A percentile compares a stretch with the other conserved stretches of the same genome.
phyloP scores from a whole-genome alignment of 2,888 invertebrate species.

The Osmoderma eremita region DNA sequence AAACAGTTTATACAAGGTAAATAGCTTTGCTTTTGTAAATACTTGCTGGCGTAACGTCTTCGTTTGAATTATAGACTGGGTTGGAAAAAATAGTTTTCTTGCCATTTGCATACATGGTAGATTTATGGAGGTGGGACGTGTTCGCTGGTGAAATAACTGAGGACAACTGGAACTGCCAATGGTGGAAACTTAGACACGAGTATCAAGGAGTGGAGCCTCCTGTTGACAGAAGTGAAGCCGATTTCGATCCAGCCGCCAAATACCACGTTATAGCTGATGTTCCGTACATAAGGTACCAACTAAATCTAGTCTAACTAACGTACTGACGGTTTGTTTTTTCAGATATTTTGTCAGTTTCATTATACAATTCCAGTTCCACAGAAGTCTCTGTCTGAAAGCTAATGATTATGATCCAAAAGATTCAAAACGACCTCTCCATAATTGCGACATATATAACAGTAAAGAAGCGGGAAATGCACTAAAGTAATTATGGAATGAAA shows the following conservation, averaged over 20 bases:
- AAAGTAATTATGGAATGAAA: conserved; percentile 61
- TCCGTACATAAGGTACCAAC: conserved; percentile 64
- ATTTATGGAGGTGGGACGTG: conserved; percentile 75
- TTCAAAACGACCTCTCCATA: conserved; percentile 75
- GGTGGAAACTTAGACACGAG: conserved; percentile 70
- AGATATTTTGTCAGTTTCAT: conserved; percentile 82
- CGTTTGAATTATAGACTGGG: conserved; percentile 60
- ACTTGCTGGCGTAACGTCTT: not conserved
- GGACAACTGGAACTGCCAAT: conserved; percentile 73
- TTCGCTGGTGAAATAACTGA: conserved; percentile 71
- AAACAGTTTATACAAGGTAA: conserved; percentile 75
- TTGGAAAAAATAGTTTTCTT: conserved; percentile 78
- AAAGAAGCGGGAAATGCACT: conserved; percentile 79
- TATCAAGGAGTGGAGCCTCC: conserved; percentile 74
- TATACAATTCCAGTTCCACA: conserved; percentile 87
- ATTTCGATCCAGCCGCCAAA: conserved; percentile 76
- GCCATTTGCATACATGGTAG: conserved; percentile 76
- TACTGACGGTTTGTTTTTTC: conserved; percentile 54
- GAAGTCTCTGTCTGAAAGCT: conserved; percentile 78
- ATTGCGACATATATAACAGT: conserved; percentile 87
- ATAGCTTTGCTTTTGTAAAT: not conserved
- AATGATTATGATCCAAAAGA: conserved; percentile 80
- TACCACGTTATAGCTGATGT: conserved; percentile 75
- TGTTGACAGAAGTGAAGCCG: conserved; percentile 69
- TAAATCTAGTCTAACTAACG: not conserved